phyloP scores from a whole-genome alignment of 2,888 invertebrate genomes.

The Sycophila texana region DNA sequence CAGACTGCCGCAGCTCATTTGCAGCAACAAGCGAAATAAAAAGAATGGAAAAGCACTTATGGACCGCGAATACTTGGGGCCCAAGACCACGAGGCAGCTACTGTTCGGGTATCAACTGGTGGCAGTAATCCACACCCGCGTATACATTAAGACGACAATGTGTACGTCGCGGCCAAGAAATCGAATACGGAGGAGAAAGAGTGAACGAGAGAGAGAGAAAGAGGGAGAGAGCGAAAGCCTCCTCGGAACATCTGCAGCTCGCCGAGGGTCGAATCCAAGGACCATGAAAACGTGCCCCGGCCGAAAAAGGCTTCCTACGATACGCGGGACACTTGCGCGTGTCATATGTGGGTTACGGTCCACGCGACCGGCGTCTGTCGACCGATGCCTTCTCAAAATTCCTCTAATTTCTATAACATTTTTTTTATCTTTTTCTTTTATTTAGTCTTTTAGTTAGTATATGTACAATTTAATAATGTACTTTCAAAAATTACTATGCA shows the following conservation, averaged over 20 bases:
- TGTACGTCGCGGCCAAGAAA: conserved; percentile 30
- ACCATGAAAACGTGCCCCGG: conserved; percentile 52
- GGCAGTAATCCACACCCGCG: conserved; percentile 50
- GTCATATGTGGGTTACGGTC: conserved; percentile 60
- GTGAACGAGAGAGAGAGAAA: conserved; percentile 12
- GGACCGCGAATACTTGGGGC: background rate
- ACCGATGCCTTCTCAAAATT: too few relatives aligned
- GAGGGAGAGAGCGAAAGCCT: background rate
- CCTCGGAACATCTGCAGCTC: conserved; percentile 32
- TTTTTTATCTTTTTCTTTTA: too few relatives aligned
- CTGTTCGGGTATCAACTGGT: conserved; percentile 35
- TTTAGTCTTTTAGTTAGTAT: background rate
- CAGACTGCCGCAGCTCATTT: too few relatives aligned
- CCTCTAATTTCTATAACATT: too few relatives aligned
- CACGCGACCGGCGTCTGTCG: conserved; percentile 36
- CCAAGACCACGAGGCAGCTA: background rate
- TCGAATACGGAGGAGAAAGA: conserved; percentile 27
- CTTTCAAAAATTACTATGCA: too few relatives aligned
- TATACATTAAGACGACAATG: background rate
- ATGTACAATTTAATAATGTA: too few relatives aligned
- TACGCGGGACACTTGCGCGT: background rate
- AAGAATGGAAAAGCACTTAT: background rate
- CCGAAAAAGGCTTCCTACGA: conserved; percentile 58
- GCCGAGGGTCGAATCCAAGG: conserved; percentile 52
- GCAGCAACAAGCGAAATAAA: too few relatives aligned